Evolutionary conservation across 2,888 invertebrate genomes (phyloP), one percentile per base, ranked within the genome.

Genomic region (Theristus sp.): DNA sequence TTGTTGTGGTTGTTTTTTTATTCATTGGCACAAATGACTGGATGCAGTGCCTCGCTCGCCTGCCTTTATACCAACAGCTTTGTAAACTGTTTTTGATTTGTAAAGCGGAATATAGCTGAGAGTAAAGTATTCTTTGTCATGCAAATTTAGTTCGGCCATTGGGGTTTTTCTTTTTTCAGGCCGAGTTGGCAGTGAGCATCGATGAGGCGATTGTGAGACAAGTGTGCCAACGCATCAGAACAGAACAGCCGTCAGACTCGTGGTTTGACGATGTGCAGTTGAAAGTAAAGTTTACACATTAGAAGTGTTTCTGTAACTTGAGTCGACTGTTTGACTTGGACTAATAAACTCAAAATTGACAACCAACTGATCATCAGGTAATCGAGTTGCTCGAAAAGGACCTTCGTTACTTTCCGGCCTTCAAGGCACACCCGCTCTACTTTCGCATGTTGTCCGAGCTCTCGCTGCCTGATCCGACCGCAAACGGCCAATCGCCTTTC

Each of bases 211-310:
- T 84, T 6, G 78, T 83, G 2, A 82, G 82, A 67, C 78, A 79
- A 65, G 76, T 86, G 57, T 73, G 82, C 46, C 77, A 79, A 30
- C 80, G 81, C 68, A 82, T 85, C 62, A 79, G 81, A 66, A 82
- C 80, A 59, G 84, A 84, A 70, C 72, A 74, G 29, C 81, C 84
- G 3, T 79, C 79, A 29, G 84, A 86, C 62, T 78, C 80, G 1
- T 87, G 89, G 81, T 91, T 91, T 74, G 89, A 90, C 72, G 85
- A 86, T 63, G 81, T 87, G 25, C 85, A 88, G 75, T 70, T 73
- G 60, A 65, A 66, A 62, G 68, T 70, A 22, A 24, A 38, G 3
- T 54, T n/a, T n/a, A n/a, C n/a, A n/a, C n/a, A n/a, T n/a, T n/a
- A n/a, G n/a, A n/a, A n/a, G 26, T 54, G 26, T 54, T 54, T 54